These are phyloP conservation scores for Ditula angustiorana DNA, from an alignment of 2,888 invertebrate genomes.

Conservation along the genomic window DNA sequence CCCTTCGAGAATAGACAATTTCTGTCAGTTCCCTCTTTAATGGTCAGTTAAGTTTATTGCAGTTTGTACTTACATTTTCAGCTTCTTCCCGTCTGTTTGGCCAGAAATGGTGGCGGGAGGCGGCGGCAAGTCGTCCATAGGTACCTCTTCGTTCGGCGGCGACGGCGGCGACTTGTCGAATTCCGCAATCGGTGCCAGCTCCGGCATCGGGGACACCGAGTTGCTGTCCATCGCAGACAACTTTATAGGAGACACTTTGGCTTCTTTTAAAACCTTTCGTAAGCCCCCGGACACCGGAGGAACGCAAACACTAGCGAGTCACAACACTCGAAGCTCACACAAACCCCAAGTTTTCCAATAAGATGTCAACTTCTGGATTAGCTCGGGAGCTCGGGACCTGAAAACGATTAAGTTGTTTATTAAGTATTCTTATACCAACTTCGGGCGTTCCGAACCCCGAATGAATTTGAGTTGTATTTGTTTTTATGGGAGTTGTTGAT, in stretches of 20 bases:
- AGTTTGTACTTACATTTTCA: constrained; percentile 79
- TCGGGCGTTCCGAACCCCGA: constrained; percentile 50
- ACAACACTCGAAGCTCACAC: constrained; percentile 33
- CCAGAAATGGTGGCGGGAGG: constrained; percentile 85
- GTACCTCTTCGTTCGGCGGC: constrained; percentile 86
- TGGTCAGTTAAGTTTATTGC: too few species aligned
- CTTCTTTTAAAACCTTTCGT: constrained; percentile 59
- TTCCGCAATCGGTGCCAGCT: constrained; percentile 89
- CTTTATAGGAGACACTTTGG: constrained; percentile 85
- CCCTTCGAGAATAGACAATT: too few species aligned
- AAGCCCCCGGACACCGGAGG: constrained; percentile 71
- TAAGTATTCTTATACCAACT: constrained; percentile 48
- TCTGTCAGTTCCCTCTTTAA: too few species aligned
- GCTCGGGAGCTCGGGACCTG: constrained; percentile 59
- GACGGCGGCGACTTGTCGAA: constrained; percentile 89
- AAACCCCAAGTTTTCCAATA: constrained; percentile 52
- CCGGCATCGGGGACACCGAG: constrained; percentile 89
- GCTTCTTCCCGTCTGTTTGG: constrained; percentile 84
- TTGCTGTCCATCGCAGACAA: constrained; percentile 88
- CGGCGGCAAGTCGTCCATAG: constrained; percentile 88
- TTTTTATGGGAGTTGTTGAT: constrained; percentile 22
- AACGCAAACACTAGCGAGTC: constrained; percentile 31
- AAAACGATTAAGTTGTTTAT: constrained; percentile 62
- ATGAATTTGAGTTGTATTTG: constrained; percentile 26
- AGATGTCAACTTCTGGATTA: constrained; percentile 55